phyloP scores from a whole-genome alignment of 2,113 vertebrate genomes.

The Andinoacara biseriatus region DNA sequence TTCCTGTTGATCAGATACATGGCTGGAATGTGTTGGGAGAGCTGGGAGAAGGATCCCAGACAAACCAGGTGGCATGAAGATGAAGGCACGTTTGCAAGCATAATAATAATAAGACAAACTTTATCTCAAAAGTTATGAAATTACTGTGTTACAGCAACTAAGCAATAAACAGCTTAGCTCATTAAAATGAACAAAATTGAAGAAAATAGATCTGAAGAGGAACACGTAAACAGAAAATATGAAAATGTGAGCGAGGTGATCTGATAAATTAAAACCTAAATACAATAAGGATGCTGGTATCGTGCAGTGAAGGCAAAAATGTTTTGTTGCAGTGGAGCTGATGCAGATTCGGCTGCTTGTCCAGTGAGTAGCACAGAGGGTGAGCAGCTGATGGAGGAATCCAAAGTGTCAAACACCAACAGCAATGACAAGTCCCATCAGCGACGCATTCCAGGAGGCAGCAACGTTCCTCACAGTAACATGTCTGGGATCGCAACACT shows the following conservation, averaged over 20 bases:
- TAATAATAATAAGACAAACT: too few relatives aligned
- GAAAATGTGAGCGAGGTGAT: accelerated
- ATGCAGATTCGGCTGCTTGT: background rate
- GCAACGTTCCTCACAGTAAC: too few relatives aligned
- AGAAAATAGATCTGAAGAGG: background rate
- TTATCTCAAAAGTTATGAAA: background rate
- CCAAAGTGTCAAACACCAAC: background rate
- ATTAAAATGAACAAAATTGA: background rate
- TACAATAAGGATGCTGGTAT: background rate
- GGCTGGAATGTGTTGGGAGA: background rate
- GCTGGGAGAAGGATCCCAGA: background rate
- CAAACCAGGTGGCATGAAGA: background rate
- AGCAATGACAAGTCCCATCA: background rate
- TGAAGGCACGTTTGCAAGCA: background rate
- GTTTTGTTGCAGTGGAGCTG: background rate
- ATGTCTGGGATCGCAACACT: too few relatives aligned
- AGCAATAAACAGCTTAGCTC: background rate
- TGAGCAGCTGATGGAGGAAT: background rate
- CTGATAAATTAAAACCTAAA: background rate
- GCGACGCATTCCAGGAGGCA: background rate
- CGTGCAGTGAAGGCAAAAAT: background rate
- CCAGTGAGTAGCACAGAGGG: background rate
- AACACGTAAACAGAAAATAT: background rate
- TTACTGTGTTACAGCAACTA: background rate
- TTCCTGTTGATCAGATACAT: background rate